These are phyloP conservation scores for Anableps anableps DNA, from an alignment of 2,797 vertebrate genomes.

Conservation along the genomic window DNA sequence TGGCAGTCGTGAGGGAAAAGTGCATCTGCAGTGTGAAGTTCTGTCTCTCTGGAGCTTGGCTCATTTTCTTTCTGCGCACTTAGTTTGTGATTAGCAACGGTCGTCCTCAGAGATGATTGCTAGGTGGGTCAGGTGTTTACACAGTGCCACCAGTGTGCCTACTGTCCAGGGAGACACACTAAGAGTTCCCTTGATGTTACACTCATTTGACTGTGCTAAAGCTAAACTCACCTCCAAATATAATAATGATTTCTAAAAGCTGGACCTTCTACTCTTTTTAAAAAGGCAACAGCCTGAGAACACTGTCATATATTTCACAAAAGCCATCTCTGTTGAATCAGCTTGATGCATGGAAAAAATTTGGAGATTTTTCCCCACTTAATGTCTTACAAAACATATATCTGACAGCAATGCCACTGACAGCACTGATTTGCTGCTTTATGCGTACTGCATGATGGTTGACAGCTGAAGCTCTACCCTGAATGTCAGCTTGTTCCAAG, in stretches of 20 bases:
- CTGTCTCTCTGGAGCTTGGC: conserved; percentile 25
- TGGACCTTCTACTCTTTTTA: conserved; percentile 28
- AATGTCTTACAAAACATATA: conserved; percentile 56
- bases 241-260: conserved; percentile 41
- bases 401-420: conserved; percentile 43
- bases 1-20: conserved; percentile 10
- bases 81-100: conserved; percentile 47
- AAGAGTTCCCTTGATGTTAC: conserved; percentile 31
- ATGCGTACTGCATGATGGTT: conserved; percentile 35
- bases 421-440: conserved; percentile 63
- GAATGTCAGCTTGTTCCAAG: conserved; percentile 39
- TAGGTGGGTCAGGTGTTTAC: conserved; percentile 43
- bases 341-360: conserved; percentile 55
- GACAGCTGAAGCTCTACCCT: conserved; percentile 34
- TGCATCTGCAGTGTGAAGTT: conserved; percentile 18
- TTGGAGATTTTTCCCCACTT: conserved; percentile 47
- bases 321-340: conserved; percentile 38
- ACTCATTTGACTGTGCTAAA: conserved; percentile 26
- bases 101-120: conserved; percentile 35
- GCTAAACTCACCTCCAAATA: conserved; percentile 16
- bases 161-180: conserved; percentile 5
- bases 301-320: conserved; percentile 49
- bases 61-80: conserved; percentile 35
- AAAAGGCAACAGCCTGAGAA: conserved; percentile 30
- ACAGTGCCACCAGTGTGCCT: conserved; percentile 5